Base-by-base conservation (phyloP, 2,113 vertebrate species). In the Anarhynchus alexandrinus region DNA sequence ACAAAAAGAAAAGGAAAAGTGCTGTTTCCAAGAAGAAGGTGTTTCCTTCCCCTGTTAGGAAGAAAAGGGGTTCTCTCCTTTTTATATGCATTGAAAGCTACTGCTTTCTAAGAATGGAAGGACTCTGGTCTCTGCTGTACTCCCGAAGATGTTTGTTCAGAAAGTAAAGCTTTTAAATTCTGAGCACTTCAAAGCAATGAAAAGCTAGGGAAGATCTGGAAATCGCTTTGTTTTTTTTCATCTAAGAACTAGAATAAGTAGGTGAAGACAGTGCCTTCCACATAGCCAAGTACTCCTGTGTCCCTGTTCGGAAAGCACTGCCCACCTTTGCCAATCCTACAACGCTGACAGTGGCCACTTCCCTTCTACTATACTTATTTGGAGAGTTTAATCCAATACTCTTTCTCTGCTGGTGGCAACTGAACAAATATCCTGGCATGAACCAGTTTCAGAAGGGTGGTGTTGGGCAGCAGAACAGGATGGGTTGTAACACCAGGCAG, bases 141-240 rank as follows among this genome's bases (percentile, higher is more conserved):
- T 92, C 22, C 67, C 76, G 66, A 65, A 65, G 40, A 67, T 12
- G 26, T 45, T 22, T 82, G 54, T 80, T 95, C 55, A 87, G 84
- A 89, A 90, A 87, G 43, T 34, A 90, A 94, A 91, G 51, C 51
- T 86, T 92, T 83, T 86, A 65, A 72, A 62, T 90, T 80, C 67
- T 62, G 25, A 94, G 40, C 51, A 62, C 19, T 91, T 92, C 40
- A 66, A 90, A 89, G 71, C 82, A 88, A 65, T 34, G 9, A 80
- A 73, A 92, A 91, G 15, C 36, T 64, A 91, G 16, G 82, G 80
- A 95, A 94, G 83, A 94, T 65, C 42, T 64, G 72, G 55, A 93
- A 85, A 84, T 86, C 22, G 71, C 12, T 49, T 79, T 32, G 52
- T 42, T 67, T 83, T 83, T 79, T 91, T 42, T 36, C 32, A 82